Evolutionary conservation across 2,888 invertebrate genomes (phyloP), one percentile per base, ranked within the genome.

Genomic region (Graphium colonna): DNA sequence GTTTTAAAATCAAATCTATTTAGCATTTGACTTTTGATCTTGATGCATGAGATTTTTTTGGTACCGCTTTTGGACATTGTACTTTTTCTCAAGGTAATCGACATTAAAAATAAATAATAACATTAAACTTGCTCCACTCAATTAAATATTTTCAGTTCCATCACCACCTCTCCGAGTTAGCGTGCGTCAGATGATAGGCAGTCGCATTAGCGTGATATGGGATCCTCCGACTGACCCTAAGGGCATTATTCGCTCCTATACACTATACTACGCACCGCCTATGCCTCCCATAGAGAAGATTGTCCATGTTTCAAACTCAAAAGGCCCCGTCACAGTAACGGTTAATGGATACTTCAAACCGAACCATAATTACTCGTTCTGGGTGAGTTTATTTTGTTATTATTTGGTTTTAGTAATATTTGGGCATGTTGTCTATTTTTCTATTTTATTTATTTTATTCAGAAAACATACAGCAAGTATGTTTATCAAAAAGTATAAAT

Each of bases 171-270:
- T 87, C 56, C 92, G 92, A 49, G 79, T 96, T 0, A 91, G 90
- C 0, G 93, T 92, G 0, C 84, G 82, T 0, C 95, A 95, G 69
- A 80, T 90, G 58, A 92, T 93, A 62, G 93, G 92, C 0, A 79
- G 79, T 2, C 75, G 92, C n/a, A 91, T 96, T 12, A 84, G 92
- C 59, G 85, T 96, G 0, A 78, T 90, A 0, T 96, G 96, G 96
- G 91, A 92, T 58, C 82, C 91, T 8, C 96, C 96, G 0, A 71
- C 76, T 1, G 68, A 82, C 26, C 91, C 94, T 0, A 92, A 92
- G 56, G 96, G 96, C 0, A 63, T 82, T 0, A 88, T 96, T 1
- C 81, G 72, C 0, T 81, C 85, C 40, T 96, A 96, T 74, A 92
- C 94, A 0, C 54, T 88, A 46, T 92, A 91, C 68, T 92, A 93